A percentile compares a stretch with the other conserved stretches of the same genome.
These are phyloP conservation scores for Numenius phaeopus DNA, from an alignment of 2,797 vertebrate species.

Conservation along the genomic window DNA sequence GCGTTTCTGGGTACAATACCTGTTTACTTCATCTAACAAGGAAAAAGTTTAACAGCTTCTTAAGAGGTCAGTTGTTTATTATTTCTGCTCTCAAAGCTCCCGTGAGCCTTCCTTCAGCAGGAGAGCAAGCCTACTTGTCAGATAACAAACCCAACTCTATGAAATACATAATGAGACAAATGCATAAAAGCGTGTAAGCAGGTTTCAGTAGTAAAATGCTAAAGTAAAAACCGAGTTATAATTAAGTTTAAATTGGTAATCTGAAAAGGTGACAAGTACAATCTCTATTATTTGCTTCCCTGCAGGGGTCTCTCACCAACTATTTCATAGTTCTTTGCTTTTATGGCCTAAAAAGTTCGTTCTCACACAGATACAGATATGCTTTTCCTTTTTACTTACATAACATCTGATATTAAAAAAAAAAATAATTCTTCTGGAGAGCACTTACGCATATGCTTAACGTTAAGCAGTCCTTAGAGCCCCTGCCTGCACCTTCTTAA, in stretches of 20 bases:
- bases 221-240: not conserved
- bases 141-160: not conserved
- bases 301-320: not conserved
- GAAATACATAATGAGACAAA: not conserved
- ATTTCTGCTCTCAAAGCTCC: constrained; percentile 18
- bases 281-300: not conserved
- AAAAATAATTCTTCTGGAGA: not conserved
- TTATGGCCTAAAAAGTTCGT: not conserved
- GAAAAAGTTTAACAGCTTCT: constrained; percentile 1
- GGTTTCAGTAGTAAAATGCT: not conserved
- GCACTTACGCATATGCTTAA: constrained; percentile 1
- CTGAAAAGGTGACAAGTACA: not conserved
- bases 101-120: not conserved
- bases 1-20: not conserved
- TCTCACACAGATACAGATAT: not conserved
- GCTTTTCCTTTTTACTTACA: not conserved
- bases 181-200: not conserved
- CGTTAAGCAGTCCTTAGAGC: not conserved
- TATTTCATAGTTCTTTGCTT: not conserved
- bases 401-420: not conserved
- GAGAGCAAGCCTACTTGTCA: not conserved
- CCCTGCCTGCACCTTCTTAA: not conserved
- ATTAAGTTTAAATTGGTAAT: not conserved
- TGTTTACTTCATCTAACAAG: constrained; percentile 21
- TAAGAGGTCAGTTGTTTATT: constrained; percentile 14